Evolutionary conservation across 1,140 invertebrate species (phyloP), one percentile per base, ranked within the genome.

Genomic region (Sycophaga agraensis): DNA sequence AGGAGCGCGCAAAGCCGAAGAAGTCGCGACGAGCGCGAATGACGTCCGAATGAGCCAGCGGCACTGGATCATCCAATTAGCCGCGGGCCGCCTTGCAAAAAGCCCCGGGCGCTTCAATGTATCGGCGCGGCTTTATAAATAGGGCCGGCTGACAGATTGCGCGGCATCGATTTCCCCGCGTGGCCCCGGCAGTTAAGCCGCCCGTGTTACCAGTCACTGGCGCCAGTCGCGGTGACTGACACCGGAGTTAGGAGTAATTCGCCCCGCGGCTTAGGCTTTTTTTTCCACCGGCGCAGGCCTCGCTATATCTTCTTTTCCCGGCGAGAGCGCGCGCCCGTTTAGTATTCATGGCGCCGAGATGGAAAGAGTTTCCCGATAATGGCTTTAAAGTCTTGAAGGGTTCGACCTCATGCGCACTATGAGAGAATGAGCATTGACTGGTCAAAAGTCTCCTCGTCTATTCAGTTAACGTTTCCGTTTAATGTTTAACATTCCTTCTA

Each of bases 151-250:
- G 50, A 67, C 67, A 68, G 67, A 71, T 70, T 69, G 66, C 66
- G 59, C 66, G 21, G 59, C 55, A 70, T 70, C 66, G 69, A 70
- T 69, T 70, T 69, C 66, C 43, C 26, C 26, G n/a, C 12, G 14
- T 11, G 28, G 17, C n/a, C 48, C n/a, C 28, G 28, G 28, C 4
- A 31, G 5, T 31, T n/a, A n/a, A n/a, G n/a, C n/a, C n/a, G 11
- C 28, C 4, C 4, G 31, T 31, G 3, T 39, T 50, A 50, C 50
- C 50, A 53, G 50, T 53, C 50, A 40, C 50, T 24, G 34, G 26
- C 48, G 26, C 31, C 26, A 50, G 28, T 50, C 34, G 16, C 35
- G 17, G 12, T 7, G 14, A 40, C 50, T 53, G 50, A 53, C 50
- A 53, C 50, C 35, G 35, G 50, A 39, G 50, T 40, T 40, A 53